phyloP scores from a whole-genome alignment of 1,140 invertebrate genomes.

The Triops longicaudatus region DNA sequence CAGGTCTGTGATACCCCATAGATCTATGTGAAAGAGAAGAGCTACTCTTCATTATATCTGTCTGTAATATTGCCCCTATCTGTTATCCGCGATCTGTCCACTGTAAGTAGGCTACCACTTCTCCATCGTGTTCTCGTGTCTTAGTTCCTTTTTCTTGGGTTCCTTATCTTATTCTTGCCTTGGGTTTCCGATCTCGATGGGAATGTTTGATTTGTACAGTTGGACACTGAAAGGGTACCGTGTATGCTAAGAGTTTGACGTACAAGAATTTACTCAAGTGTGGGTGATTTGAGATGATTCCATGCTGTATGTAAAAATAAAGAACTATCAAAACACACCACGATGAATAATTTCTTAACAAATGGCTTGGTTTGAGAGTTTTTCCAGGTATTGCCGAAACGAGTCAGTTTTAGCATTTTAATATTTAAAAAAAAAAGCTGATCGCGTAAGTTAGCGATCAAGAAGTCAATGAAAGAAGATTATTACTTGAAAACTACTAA shows the following conservation, averaged over 20 bases:
- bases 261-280: background rate
- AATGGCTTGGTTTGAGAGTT: too few species aligned
- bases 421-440: too few species aligned
- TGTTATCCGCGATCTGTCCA: background rate
- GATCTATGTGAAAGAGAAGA: slow-evolving; percentile 12
- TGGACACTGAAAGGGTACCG: slow-evolving; percentile 6
- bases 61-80: background rate
- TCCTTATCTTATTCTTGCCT: background rate
- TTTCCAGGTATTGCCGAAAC: too few species aligned
- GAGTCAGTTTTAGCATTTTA: too few species aligned
- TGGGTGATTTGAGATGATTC: slow-evolving; percentile 2
- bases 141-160: background rate
- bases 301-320: background rate
- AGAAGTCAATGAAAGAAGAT: too few species aligned
- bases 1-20: slow-evolving; percentile 13
- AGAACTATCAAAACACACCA: background rate
- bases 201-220: background rate
- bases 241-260: background rate
- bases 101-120: background rate
- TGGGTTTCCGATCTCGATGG: slow-evolving; percentile 6
- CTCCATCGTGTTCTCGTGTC: background rate
- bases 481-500: too few species aligned
- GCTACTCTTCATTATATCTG: slow-evolving; percentile 7
- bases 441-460: too few species aligned
- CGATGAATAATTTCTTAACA: background rate